Base-by-base conservation (phyloP, 2,797 vertebrate species). In the Aplochiton taeniatus region DNA sequence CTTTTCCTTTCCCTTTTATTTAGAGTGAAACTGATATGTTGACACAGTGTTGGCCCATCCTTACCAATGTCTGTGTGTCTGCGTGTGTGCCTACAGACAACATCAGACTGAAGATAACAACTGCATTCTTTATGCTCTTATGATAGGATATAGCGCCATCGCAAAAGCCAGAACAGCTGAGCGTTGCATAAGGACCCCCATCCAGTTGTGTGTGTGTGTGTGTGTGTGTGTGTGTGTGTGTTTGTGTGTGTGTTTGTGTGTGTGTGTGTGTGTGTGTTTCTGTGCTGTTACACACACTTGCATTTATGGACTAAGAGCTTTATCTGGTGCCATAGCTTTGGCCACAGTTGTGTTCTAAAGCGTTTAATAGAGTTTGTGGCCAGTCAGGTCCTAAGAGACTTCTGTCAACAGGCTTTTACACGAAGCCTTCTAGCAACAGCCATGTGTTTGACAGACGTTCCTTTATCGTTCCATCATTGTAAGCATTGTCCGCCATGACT, bases 151-250 rank as follows among this genome's bases (percentile, higher is more conserved):
- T 31, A 31, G 31, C 31, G 2, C 31, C 31, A 31, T 2, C 31
- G 31, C 31, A 31, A 31, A 31, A 85, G 60, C 72, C 76, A 68
- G 53, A 75, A 72, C 81, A 75, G 72, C 81, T 81, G 80, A 76
- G 0, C 3, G 63, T 76, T 82, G 66, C 66, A 70, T 75, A 78
- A 86, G 19, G 31, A 3, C 31, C 31, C 31, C 31, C 1, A 63
- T 11, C 18, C 51, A n/a, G 31, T 73, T 50, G 49, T 67, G 44
- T 31, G 31, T 66, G 8, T 69, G 61, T 41, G 51, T 58, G 61
- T 67, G 49, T 68, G 48, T 73, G 55, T 62, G 58, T 20, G 58
- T 48, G 58, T 61, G 20, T 50, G 46, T 17, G 55, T 59, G 54
- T 31, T 2, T 31, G 31, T 31, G 31, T 31, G 53, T 55, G 53